Evolutionary conservation across 2,888 invertebrate species (phyloP), one percentile per base, ranked within the genome.

Genomic region (Anaspis maculata): DNA sequence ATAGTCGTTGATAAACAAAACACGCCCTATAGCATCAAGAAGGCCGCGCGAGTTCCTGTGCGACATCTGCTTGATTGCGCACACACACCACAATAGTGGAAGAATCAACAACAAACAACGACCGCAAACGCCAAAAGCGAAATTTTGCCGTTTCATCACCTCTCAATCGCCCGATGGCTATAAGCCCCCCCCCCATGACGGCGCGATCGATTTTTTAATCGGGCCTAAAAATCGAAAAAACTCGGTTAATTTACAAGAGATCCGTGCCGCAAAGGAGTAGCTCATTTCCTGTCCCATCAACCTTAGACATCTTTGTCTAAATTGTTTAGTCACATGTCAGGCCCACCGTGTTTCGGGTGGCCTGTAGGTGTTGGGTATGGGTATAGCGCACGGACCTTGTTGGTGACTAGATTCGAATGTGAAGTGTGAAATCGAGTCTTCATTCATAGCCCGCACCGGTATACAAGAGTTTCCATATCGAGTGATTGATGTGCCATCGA

Each of bases 1-100:
- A 41, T 33, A 35, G 38, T 35, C 33, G 44, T 41, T 42, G 49
- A 51, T 49, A 48, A 45, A 40, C 35, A 30, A 43, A 41, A 44
- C 39, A 45, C 45, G 46, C 44, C 44, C 47, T 37, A 32, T 14
- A 32, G 22, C 36, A 32, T 25, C 30, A 36, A 36, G 24, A 22
- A 25, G 15, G 24, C 33, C 30, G n/a, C n/a, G n/a, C n/a, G n/a
- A n/a, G n/a, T n/a, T n/a, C n/a, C n/a, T n/a, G n/a, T n/a, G 30
- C 25, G 30, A 31, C 39, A 39, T 35, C 32, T 39, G 39, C 26
- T 35, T 39, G 35, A 39, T 39, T 35, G 28, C n/a, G n/a, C n/a
- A n/a, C n/a, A n/a, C n/a, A n/a, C n/a, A n/a, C n/a, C n/a, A n/a
- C n/a, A n/a, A n/a, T n/a, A n/a, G n/a, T n/a, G n/a, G n/a, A n/a